These are phyloP conservation scores for Yoshiicerus persimilis DNA, from an alignment of 1,140 invertebrate genomes.

Conservation along the genomic window DNA sequence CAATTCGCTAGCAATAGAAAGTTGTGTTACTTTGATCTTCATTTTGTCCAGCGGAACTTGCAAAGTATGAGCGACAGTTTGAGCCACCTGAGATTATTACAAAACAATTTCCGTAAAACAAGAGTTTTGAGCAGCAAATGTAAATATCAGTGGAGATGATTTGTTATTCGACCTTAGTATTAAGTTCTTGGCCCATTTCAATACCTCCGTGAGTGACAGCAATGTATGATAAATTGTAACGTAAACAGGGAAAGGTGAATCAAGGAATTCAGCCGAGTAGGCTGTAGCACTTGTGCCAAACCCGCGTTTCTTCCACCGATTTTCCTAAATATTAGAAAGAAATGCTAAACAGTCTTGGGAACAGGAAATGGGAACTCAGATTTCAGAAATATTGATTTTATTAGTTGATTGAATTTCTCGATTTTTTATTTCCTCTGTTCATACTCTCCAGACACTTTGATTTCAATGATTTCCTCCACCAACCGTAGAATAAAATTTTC, in stretches of 20 bases:
- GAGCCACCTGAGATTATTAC: constrained; percentile 60
- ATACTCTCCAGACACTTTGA: constrained; percentile 64
- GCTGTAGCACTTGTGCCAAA: constrained; percentile 68
- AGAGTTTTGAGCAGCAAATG: too few relatives aligned
- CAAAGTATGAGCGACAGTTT: constrained; percentile 72
- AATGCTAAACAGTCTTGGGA: neutral
- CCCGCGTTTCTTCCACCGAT: constrained; percentile 77
- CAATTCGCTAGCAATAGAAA: constrained; percentile 71
- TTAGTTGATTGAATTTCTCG: constrained; percentile 55
- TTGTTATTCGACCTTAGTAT: constrained; percentile 66
- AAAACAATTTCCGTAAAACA: too few relatives aligned
- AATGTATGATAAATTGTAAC: constrained; percentile 65
- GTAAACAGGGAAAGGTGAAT: constrained; percentile 52
- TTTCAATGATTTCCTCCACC: constrained; percentile 24
- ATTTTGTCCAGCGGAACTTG: constrained; percentile 70
- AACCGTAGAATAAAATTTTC: constrained; percentile 50
- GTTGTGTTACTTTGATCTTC: constrained; percentile 64
- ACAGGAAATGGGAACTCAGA: neutral
- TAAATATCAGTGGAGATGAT: too few relatives aligned
- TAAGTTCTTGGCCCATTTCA: constrained; percentile 84
- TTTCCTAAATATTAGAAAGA: constrained; percentile 52
- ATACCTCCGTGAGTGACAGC: constrained; percentile 69
- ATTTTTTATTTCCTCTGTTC: constrained; percentile 62
- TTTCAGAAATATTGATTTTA: too few relatives aligned
- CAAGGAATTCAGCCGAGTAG: constrained; percentile 63